Conservation (phyloP, 2,888 invertebrate genomes). For the Thelaira solivaga region DNA sequence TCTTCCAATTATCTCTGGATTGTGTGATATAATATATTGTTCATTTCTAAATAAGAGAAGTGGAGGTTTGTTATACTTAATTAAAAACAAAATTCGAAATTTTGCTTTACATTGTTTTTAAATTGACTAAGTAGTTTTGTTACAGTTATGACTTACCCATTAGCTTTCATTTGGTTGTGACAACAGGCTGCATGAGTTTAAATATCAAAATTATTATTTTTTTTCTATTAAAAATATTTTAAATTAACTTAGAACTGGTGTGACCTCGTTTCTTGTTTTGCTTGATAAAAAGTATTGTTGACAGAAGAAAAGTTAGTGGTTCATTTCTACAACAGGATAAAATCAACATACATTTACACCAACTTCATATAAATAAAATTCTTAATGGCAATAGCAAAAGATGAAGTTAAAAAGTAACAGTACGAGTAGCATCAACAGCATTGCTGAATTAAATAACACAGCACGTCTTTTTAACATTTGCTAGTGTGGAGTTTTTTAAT, state of each 20-base stretch:
- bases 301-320: neutral
- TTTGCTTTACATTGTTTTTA: too few species aligned
- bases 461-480: slow-evolving; percentile 3
- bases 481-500: neutral
- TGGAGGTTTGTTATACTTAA: too few species aligned
- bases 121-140: too few species aligned
- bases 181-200: neutral
- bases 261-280: neutral
- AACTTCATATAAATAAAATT: neutral
- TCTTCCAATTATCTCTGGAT: too few species aligned
- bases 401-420: neutral
- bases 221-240: neutral
- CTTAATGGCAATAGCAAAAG: neutral
- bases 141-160: too few species aligned
- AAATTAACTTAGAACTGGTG: neutral
- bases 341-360: neutral
- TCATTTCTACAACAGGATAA: neutral
- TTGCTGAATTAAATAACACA: neutral
- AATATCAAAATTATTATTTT: neutral
- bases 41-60: too few species aligned
- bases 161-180: too few species aligned
- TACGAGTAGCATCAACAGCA: too few species aligned
- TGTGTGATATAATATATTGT: too few species aligned
- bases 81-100: too few species aligned
- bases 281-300: slow-evolving; percentile 18